Conservation (phyloP, 1,140 invertebrate species). For the Drosophila arawakana region DNA sequence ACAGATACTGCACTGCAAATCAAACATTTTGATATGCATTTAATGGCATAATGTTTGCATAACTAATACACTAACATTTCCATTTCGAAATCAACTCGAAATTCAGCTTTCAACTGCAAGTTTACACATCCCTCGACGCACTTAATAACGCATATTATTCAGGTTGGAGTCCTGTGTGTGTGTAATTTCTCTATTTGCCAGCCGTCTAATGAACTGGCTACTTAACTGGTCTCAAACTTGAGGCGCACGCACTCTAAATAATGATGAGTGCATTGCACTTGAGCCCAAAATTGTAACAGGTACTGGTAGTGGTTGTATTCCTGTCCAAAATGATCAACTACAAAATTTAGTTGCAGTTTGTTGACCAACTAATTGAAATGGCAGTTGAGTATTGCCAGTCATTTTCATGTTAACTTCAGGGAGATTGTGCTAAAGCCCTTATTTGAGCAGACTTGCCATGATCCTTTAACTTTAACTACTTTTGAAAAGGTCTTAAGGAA, state of each 20-base stretch:
- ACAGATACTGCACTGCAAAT: constrained; percentile 29
- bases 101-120: constrained; percentile 8
- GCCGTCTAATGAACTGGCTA: constrained; percentile 61
- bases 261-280: constrained; percentile 24
- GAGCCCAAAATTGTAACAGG: not conserved
- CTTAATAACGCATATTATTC: constrained; percentile 71
- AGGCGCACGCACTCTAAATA: constrained; percentile 28
- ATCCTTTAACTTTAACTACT: too few species aligned
- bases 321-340: not conserved
- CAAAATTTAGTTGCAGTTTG: constrained; percentile 1
- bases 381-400: not conserved
- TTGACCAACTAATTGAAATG: not conserved
- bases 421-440: too few species aligned
- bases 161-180: constrained; percentile 30
- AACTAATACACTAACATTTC: constrained; percentile 48
- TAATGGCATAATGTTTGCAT: constrained; percentile 74
- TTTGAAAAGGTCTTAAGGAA: too few species aligned
- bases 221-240: constrained; percentile 33
- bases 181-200: constrained; percentile 18
- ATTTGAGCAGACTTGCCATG: too few species aligned
- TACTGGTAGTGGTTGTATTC: not conserved
- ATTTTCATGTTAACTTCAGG: too few species aligned
- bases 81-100: not conserved
- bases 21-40: constrained; percentile 70
- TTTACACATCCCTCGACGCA: constrained; percentile 25